These are phyloP conservation scores for Catostomus latipinnis DNA, from an alignment of 2,797 vertebrate species.

Conservation along the genomic window DNA sequence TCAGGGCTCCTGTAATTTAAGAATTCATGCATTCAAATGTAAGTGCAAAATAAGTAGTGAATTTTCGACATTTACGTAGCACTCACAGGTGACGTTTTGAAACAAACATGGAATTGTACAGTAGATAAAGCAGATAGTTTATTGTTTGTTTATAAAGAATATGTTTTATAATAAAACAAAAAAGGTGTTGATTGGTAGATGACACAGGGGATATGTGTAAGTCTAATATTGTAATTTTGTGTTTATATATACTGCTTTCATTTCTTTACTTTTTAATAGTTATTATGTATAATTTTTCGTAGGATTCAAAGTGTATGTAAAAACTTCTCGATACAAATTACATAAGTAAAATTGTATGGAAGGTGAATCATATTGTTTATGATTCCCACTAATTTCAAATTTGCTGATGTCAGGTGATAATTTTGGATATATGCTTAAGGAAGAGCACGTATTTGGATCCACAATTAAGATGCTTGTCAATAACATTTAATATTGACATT, in stretches of 20 bases:
- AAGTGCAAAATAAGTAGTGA: constrained; percentile 70
- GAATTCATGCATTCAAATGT: constrained; percentile 64
- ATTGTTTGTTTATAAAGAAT: constrained; percentile 89
- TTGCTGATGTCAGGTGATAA: not conserved
- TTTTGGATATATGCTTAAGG: not conserved
- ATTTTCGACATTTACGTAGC: constrained; percentile 75
- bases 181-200: constrained; percentile 78
- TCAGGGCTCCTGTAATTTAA: constrained; percentile 52
- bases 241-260: constrained; percentile 68
- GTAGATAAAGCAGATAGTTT: constrained; percentile 83
- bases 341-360: constrained; percentile 28
- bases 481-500: constrained; percentile 21
- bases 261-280: constrained; percentile 63
- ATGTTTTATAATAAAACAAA: constrained; percentile 86
- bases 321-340: constrained; percentile 53
- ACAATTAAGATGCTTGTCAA: constrained; percentile 1
- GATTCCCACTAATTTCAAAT: not conserved
- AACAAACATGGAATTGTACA: constrained; percentile 78
- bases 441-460: constrained; percentile 2
- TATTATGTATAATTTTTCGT: constrained; percentile 71
- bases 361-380: constrained; percentile 24
- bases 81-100: constrained; percentile 76
- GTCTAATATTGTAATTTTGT: constrained; percentile 72
- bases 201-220: constrained; percentile 78
- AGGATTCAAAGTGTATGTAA: constrained; percentile 55